These are phyloP conservation scores for Punctoribates punctum DNA, from an alignment of 2,888 invertebrate species.

Conservation along the genomic window DNA sequence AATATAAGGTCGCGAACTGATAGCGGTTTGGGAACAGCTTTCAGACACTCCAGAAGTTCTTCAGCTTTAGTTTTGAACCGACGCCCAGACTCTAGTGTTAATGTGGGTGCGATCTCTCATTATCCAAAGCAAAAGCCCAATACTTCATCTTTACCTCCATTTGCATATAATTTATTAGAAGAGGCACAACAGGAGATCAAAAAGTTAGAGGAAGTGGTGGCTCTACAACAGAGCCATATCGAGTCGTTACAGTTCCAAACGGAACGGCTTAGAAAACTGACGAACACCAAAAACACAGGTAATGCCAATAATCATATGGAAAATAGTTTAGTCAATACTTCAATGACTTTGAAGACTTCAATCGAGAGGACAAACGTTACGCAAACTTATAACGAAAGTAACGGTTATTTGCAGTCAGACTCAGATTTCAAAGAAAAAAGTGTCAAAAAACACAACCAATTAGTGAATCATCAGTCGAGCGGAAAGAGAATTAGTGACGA, in stretches of 20 bases:
- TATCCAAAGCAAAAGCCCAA: neutral
- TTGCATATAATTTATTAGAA: conserved; percentile 45
- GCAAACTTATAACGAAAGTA: neutral
- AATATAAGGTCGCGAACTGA: conserved; percentile 39
- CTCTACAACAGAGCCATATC: conserved; percentile 37
- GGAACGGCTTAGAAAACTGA: conserved; percentile 1
- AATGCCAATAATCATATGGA: neutral
- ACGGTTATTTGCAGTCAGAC: conserved; percentile 2
- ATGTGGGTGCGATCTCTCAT: neutral
- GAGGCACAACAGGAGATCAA: conserved; percentile 47
- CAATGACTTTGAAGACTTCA: conserved; percentile 12
- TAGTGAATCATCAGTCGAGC: conserved; percentile 3
- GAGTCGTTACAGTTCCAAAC: conserved; percentile 34
- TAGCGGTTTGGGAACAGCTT: conserved; percentile 32
- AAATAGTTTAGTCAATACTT: conserved; percentile 22
- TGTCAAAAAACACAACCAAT: conserved; percentile 24
- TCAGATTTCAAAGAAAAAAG: conserved; percentile 11
- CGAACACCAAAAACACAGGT: neutral
- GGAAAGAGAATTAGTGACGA: conserved; percentile 28
- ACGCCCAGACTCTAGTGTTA: conserved; percentile 11
- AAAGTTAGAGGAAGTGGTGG: conserved; percentile 41
- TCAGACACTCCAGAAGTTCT: conserved; percentile 1
- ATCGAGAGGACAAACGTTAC: neutral
- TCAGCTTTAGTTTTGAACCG: conserved; percentile 14
- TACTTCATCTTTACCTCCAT: conserved; percentile 36